Conservation (phyloP, 1,140 invertebrate species). For the Temnothorax curvispinosus region DNA sequence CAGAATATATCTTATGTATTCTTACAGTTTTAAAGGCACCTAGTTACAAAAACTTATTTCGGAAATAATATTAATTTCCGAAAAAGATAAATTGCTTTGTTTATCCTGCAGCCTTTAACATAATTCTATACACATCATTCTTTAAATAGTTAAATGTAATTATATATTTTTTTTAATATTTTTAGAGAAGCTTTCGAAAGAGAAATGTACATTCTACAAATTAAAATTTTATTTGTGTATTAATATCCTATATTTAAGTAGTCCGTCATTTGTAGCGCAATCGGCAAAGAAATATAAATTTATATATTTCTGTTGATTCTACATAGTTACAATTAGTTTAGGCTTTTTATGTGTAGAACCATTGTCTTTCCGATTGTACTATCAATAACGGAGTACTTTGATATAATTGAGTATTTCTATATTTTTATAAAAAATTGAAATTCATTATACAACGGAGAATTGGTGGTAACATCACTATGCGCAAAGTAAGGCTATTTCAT, state of each 20-base stretch:
- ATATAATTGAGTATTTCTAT: conserved; percentile 14
- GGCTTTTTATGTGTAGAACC: not conserved
- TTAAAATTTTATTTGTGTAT: not conserved
- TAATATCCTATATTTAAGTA: not conserved
- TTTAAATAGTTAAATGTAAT: not conserved
- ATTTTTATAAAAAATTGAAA: conserved; percentile 17
- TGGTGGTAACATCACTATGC: no score
- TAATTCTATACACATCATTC: not conserved
- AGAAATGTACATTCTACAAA: not conserved
- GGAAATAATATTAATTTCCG: not conserved
- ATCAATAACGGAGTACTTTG: not conserved
- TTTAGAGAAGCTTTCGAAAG: not conserved
- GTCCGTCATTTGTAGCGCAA: conserved; percentile 6
- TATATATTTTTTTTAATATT: not conserved
- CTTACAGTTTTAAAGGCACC: conserved; percentile 39
- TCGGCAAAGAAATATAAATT: not conserved
- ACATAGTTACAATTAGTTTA: not conserved
- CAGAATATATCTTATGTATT: not conserved
- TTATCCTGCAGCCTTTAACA: not conserved
- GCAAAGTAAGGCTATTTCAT: not conserved
- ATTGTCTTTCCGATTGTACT: not conserved
- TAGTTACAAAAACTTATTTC: not conserved
- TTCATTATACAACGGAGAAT: not conserved
- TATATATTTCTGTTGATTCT: not conserved
- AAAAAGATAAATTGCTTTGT: not conserved